Conservation (phyloP, 2,797 vertebrate genomes). For the Euthynnus affinis region DNA sequence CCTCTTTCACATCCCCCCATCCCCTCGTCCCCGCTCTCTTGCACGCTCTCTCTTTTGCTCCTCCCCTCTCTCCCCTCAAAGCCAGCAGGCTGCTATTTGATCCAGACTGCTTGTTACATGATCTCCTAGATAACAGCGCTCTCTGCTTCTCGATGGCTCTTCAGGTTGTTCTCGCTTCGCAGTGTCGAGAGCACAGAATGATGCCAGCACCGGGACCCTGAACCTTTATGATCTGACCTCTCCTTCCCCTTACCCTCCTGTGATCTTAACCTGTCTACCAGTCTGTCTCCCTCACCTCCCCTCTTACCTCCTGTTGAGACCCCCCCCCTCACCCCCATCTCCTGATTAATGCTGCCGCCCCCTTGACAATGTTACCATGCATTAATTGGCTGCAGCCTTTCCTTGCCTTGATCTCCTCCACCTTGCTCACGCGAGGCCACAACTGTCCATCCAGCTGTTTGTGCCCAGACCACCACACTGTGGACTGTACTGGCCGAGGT, state of each 20-base stretch:
- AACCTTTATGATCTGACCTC: slow-evolving; percentile 57
- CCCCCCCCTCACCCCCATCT: slow-evolving; percentile 71
- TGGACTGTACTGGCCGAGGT: slow-evolving; percentile 91
- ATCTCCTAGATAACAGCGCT: slow-evolving; percentile 84
- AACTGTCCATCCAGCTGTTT: slow-evolving; percentile 90
- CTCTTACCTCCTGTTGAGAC: slow-evolving; percentile 60
- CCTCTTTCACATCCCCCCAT: slow-evolving; percentile 53
- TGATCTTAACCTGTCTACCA: slow-evolving; percentile 40
- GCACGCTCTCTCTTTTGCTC: slow-evolving; percentile 64
- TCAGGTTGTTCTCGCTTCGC: slow-evolving; percentile 49
- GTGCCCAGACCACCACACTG: slow-evolving; percentile 93
- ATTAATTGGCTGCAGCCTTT: slow-evolving; percentile 86
- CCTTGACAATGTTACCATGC: slow-evolving; percentile 90
- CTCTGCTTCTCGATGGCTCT: slow-evolving; percentile 57
- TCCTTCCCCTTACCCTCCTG: slow-evolving; percentile 58
- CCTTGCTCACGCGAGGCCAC: slow-evolving; percentile 77
- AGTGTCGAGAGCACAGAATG: slow-evolving; percentile 50
- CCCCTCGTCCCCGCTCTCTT: slow-evolving; percentile 60
- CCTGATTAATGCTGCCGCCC: slow-evolving; percentile 67
- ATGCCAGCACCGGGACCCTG: slow-evolving; percentile 75
- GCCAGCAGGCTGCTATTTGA: slow-evolving; percentile 86
- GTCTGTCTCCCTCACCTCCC: slow-evolving; percentile 64
- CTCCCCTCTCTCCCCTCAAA: slow-evolving; percentile 79
- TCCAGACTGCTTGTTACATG: slow-evolving; percentile 86
- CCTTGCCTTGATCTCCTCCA: slow-evolving; percentile 86